Percentiles rank a stretch among this genome's conserved stretches.
Evolutionary conservation across 2,797 vertebrate genomes (phyloP).

Genomic region (Heliangelus exortis): DNA sequence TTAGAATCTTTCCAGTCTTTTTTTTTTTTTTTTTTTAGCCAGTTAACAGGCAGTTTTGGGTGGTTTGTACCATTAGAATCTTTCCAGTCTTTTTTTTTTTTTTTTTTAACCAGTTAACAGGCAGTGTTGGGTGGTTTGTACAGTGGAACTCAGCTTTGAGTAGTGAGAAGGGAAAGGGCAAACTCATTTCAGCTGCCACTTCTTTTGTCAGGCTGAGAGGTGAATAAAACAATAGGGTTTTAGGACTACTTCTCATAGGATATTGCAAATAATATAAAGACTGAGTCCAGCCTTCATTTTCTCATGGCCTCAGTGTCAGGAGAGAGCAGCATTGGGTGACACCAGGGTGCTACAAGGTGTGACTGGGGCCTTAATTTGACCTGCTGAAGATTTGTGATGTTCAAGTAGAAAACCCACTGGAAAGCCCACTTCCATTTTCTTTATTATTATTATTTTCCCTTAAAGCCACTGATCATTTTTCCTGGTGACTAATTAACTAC

Average conservation of each 20-base stretch:
- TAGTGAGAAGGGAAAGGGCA: not conserved
- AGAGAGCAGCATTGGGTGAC: not conserved
- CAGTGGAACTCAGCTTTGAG: not conserved
- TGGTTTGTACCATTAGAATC: not conserved
- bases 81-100: not conserved
- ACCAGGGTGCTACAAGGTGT: fast-evolving
- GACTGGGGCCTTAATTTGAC: not conserved
- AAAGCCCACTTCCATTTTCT: not conserved
- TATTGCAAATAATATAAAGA: not conserved
- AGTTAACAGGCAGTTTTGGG: not conserved
- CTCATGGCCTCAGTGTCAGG: fast-evolving
- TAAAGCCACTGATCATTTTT: not conserved
- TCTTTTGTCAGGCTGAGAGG: not conserved
- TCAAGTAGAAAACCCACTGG: not conserved
- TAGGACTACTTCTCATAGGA: not conserved
- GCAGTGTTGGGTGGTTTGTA: not conserved
- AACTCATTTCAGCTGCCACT: not conserved
- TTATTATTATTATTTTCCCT: not conserved
- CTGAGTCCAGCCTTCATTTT: not conserved
- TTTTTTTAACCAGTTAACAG: not conserved
- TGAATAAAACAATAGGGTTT: not conserved
- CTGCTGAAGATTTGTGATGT: not conserved
- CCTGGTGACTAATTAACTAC: not conserved
- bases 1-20: not conserved
- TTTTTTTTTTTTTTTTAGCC: not conserved